Percentiles rank a stretch among this genome's conserved stretches.
Conservation (phyloP, 2,797 vertebrate species). For the Rhinogobio ventralis region DNA sequence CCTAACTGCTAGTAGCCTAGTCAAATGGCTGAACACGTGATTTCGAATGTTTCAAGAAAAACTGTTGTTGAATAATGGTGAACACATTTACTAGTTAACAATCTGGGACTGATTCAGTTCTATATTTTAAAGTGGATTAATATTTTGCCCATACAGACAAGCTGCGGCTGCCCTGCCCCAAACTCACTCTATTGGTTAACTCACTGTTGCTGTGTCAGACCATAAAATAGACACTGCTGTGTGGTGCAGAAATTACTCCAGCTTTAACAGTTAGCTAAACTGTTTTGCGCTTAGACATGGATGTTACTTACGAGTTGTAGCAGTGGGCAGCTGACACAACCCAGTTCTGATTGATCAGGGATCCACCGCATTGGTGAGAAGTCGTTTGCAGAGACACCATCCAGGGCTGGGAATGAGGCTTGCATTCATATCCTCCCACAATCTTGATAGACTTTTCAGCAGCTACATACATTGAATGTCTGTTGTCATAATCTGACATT, state of each 20-base stretch:
- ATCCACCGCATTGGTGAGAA: conserved; percentile 50
- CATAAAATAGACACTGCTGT: not conserved
- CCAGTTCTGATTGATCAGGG: conserved; percentile 50
- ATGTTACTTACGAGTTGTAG: not conserved
- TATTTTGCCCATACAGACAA: not conserved
- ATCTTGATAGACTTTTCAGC: conserved; percentile 60
- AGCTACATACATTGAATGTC: not conserved
- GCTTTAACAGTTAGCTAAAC: not conserved
- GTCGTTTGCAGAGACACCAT: conserved; percentile 75
- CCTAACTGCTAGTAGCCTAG: not conserved
- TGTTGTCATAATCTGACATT: not conserved
- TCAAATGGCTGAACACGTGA: not conserved
- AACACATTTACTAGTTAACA: no score
- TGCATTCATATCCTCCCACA: conserved; percentile 79
- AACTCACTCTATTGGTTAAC: not conserved
- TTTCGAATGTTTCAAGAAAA: no score
- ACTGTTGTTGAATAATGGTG: no score
- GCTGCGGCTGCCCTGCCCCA: no score
- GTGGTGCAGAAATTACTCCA: not conserved
- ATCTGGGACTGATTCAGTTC: no score
- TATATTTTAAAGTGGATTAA: not conserved
- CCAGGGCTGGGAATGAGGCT: conserved; percentile 85
- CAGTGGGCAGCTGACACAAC: conserved; percentile 55
- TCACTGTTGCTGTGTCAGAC: not conserved
- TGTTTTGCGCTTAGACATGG: not conserved